Evolutionary conservation across 1,140 invertebrate genomes (phyloP).

Genomic region (Formica exsecta): DNA sequence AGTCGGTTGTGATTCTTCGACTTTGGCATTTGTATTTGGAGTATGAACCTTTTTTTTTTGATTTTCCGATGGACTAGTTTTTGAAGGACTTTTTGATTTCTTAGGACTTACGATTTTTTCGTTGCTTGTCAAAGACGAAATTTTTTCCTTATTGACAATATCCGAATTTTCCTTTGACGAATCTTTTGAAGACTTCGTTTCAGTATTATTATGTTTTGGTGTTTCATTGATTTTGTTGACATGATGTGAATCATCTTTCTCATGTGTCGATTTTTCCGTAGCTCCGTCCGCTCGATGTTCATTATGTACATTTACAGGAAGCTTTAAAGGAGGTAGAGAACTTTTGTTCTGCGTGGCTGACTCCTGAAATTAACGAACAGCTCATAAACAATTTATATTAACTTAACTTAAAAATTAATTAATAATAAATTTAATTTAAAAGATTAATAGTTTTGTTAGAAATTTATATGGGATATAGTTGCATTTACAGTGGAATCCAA

Average conservation of each 20-base stretch:
- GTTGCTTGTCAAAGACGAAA: not conserved
- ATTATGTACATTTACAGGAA: slow-evolving; percentile 71
- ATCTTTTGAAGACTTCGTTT: not conserved
- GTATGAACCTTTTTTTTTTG: not conserved
- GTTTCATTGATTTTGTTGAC: slow-evolving; percentile 3
- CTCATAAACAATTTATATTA: not conserved
- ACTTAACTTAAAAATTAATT: not conserved
- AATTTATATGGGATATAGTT: slow-evolving; percentile 69
- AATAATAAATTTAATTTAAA: not conserved
- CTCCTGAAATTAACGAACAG: slow-evolving; percentile 51
- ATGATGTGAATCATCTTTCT: slow-evolving; percentile 20
- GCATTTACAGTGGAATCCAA: slow-evolving; percentile 83
- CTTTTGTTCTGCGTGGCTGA: slow-evolving; percentile 68
- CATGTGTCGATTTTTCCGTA: slow-evolving; percentile 63
- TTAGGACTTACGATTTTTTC: not conserved
- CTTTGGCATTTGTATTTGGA: not conserved
- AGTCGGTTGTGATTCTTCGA: not conserved
- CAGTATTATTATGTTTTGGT: slow-evolving; percentile 1
- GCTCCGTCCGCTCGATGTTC: slow-evolving; percentile 65
- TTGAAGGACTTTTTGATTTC: not conserved
- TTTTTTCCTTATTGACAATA: not conserved
- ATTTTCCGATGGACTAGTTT: slow-evolving; percentile 12
- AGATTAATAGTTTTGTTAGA: not conserved
- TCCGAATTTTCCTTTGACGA: slow-evolving; percentile 7
- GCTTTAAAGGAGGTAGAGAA: slow-evolving; percentile 78